These are phyloP conservation scores for Caiman crocodilus DNA, from an alignment of 2,797 vertebrate genomes.

Conservation along the genomic window DNA sequence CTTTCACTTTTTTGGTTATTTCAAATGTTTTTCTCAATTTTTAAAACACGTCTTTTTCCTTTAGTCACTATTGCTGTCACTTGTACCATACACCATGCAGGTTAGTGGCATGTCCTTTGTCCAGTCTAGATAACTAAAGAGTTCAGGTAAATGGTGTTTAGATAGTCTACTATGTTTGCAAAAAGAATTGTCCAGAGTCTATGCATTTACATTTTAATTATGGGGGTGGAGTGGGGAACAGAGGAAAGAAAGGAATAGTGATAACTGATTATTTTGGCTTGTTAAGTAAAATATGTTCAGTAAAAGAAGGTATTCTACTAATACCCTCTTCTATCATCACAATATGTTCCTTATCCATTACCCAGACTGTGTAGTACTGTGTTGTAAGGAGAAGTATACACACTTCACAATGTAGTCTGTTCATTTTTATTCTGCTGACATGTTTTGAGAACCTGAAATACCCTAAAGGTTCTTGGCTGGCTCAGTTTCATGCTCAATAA, in stretches of 20 bases:
- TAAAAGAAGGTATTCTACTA: background rate
- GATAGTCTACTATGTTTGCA: background rate
- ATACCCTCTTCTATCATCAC: background rate
- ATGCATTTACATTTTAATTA: background rate
- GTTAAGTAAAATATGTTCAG: background rate
- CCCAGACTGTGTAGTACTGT: background rate
- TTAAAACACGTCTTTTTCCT: too few relatives aligned
- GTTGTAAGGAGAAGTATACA: background rate
- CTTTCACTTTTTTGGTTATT: too few relatives aligned
- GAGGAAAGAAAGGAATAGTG: background rate
- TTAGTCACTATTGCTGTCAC: too few relatives aligned
- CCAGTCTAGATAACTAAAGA: too few relatives aligned
- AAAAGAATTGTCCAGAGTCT: background rate
- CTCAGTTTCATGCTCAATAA: background rate
- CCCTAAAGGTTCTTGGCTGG: background rate
- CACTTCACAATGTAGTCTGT: background rate
- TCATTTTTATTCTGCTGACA: background rate
- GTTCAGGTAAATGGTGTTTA: too few relatives aligned
- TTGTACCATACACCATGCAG: too few relatives aligned
- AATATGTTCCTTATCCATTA: fast-evolving
- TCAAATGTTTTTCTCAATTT: too few relatives aligned
- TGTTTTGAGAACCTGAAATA: background rate
- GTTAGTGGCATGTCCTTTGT: too few relatives aligned
- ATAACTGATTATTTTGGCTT: background rate
- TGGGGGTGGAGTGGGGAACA: fast-evolving